Percentiles rank a stretch among this genome's conserved stretches.
Conservation (phyloP, 2,113 vertebrate species). For the Pelecanus crispus region DNA sequence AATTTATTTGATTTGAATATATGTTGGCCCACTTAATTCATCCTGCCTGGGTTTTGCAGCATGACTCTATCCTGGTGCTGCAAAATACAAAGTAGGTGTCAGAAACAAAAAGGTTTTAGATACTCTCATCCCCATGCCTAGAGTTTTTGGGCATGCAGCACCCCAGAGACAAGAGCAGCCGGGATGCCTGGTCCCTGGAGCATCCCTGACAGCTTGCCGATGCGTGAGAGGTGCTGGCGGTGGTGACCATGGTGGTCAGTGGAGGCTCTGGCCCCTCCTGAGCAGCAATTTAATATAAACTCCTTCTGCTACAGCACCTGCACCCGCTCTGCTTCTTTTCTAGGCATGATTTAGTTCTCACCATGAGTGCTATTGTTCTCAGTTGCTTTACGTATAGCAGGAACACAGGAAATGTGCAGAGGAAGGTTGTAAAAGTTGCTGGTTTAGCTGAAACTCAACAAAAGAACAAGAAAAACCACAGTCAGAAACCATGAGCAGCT, state of each 20-base stretch:
- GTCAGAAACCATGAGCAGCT: not conserved
- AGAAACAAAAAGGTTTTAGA: not conserved
- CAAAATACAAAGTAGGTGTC: not conserved
- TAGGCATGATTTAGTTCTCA: not conserved
- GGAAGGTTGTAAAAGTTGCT: not conserved
- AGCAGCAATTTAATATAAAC: not conserved
- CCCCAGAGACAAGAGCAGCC: not conserved
- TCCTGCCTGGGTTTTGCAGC: not conserved
- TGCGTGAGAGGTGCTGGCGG: fast-evolving
- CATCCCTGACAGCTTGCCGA: not conserved
- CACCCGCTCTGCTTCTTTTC: not conserved
- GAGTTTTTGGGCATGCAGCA: not conserved
- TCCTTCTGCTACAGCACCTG: not conserved
- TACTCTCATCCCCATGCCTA: not conserved
- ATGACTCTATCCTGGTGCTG: not conserved
- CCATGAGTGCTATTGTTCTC: not conserved
- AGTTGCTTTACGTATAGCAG: not conserved
- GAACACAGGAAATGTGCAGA: not conserved
- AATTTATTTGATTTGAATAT: conserved; percentile 2
- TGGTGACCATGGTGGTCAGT: not conserved
- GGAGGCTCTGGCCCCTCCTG: not conserved
- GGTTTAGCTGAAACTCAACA: not conserved
- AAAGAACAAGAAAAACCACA: not conserved
- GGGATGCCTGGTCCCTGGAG: fast-evolving
- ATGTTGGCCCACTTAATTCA: not conserved